phyloP scores from a whole-genome alignment of 2,797 vertebrate species.

The Fratercula arctica region DNA sequence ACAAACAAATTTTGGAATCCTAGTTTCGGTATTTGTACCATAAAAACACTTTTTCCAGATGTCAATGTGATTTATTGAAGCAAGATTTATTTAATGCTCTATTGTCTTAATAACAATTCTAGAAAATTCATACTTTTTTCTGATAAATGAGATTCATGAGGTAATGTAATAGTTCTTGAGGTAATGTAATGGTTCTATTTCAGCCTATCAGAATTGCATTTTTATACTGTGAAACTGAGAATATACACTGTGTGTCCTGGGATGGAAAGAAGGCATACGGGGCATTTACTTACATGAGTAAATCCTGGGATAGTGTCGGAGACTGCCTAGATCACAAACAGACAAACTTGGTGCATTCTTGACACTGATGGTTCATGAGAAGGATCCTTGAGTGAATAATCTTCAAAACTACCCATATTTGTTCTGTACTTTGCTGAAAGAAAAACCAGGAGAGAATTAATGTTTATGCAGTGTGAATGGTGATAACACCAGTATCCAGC shows the following conservation, averaged over 20 bases:
- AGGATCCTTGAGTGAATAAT: neutral
- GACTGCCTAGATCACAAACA: neutral
- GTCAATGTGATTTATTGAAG: neutral
- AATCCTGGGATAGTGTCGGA: neutral
- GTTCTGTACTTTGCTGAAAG: neutral
- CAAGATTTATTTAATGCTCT: neutral
- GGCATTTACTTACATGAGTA: neutral
- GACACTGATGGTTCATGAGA: neutral
- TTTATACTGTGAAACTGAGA: neutral
- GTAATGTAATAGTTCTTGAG: fast-evolving
- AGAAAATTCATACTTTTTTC: neutral
- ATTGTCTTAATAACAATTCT: neutral
- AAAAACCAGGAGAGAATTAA: neutral
- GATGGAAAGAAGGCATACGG: neutral
- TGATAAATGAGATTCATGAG: neutral
- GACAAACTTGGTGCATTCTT: neutral
- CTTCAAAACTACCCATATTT: neutral
- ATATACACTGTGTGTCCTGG: neutral
- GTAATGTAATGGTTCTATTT: neutral
- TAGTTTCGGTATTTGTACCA: neutral
- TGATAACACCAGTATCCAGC: neutral
- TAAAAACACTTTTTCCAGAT: neutral
- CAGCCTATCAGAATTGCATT: neutral
- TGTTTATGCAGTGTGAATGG: neutral
- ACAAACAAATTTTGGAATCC: neutral